Evolutionary conservation across 2,888 invertebrate genomes (phyloP), one percentile per base, ranked within the genome.

Genomic region (Hermodice carunculata): DNA sequence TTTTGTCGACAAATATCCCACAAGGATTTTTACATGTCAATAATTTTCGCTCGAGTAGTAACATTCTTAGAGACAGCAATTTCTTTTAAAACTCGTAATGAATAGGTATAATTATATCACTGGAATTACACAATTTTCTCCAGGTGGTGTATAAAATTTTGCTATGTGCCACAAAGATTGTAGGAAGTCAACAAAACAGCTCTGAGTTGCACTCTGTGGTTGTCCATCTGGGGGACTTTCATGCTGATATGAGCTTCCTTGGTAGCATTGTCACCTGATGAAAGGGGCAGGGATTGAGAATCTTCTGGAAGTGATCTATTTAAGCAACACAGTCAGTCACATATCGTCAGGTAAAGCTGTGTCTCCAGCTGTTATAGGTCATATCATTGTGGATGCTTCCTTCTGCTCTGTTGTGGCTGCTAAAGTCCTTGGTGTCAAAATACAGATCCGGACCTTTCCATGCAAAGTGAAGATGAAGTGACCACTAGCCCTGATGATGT

Each of bases 301-400:
- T 59, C 52, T 77, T 2, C 51, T 78, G 3, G 71, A 68, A 51
- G 56, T 64, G 19, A 66, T 76, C 5, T 78, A 74, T 74, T 75
- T 71, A 14, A 52, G 59, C 26, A 71, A 73, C 51, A 62, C 76
- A 8, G 75, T 77, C 11, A 28, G 26, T n/a, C 74, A 76, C 48
- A 77, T 78, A 66, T 52, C 75, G 4, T 65, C 44, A 67, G 76
- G 76, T n/a, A 78, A 78, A 61, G 75, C 75, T 29, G 32, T 70
- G 14, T 56, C 72, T 34, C 29, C 66, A 53, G 64, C 71, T 24
- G 37, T 75, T n/a, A 43, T 77, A 51, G 76, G 67, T 22, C 75
- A 76, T 52, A 54, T 76, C 31, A 59, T 76, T 8, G 66, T 74
- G 22, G 69, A 74, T 54, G 61, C 63, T 51, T 67, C 51, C 29